These are phyloP conservation scores for Dione vanillae DNA, from an alignment of 2,888 invertebrate genomes.

Conservation along the genomic window DNA sequence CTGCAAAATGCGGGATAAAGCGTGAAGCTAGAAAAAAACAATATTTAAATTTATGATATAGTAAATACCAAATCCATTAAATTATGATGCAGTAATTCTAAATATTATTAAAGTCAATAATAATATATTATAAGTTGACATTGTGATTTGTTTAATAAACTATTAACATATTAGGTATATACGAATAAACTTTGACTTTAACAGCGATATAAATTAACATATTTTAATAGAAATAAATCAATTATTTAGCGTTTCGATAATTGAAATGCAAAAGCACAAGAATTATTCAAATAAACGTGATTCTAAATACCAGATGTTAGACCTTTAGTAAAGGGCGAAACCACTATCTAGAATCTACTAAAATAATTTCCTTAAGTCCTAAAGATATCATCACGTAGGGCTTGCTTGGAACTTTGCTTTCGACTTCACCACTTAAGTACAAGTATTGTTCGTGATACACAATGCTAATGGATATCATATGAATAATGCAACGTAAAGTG, in stretches of 20 bases:
- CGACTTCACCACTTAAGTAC: slow-evolving; percentile 4
- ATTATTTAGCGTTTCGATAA: slow-evolving; percentile 28
- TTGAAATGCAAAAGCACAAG: slow-evolving; percentile 25
- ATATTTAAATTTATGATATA: background rate
- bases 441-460: slow-evolving; percentile 17
- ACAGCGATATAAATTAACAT: slow-evolving; percentile 27
- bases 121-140: slow-evolving; percentile 8
- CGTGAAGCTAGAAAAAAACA: background rate
- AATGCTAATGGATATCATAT: background rate
- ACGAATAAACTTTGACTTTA: slow-evolving; percentile 2
- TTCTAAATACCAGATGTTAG: slow-evolving; percentile 41
- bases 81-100: background rate
- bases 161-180: background rate
- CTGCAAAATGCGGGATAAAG: background rate
- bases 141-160: slow-evolving; percentile 1
- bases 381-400: slow-evolving; percentile 41
- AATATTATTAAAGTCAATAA: background rate
- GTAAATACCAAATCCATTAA: background rate
- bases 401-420: slow-evolving; percentile 8
- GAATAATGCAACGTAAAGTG: background rate
- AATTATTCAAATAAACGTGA: slow-evolving; percentile 39
- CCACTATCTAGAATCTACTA: slow-evolving; percentile 47
- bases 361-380: slow-evolving; percentile 50
- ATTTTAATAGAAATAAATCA: slow-evolving; percentile 25
- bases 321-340: slow-evolving; percentile 47